Conservation (phyloP, 2,113 vertebrate species). For the Eulacestoma nigropectus region DNA sequence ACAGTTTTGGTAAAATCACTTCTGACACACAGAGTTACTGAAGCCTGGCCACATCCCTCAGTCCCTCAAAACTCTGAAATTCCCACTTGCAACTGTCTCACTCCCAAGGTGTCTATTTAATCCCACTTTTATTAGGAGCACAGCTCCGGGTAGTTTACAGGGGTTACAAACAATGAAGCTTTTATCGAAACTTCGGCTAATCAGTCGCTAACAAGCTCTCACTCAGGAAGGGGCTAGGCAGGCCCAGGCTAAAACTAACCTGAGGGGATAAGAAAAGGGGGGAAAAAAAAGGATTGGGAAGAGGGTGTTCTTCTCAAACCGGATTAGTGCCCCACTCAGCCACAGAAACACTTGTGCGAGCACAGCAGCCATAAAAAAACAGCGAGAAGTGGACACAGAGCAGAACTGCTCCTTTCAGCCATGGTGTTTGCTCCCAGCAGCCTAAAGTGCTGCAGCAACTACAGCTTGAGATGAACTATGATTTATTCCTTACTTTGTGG, state of each 20-base stretch:
- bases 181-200: slow-evolving; percentile 18
- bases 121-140: neutral
- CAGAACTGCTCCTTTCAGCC: neutral
- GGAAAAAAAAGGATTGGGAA: neutral
- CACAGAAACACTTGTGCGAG: neutral
- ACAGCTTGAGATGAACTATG: neutral
- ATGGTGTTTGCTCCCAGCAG: neutral
- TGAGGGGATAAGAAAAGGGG: neutral
- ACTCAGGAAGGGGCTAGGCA: neutral
- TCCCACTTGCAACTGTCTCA: neutral
- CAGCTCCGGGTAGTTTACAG: neutral
- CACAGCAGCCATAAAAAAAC: neutral
- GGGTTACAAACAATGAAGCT: slow-evolving; percentile 10
- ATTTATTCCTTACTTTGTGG: neutral
- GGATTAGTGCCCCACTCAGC: neutral
- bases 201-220: neutral
- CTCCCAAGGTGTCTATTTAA: slow-evolving; percentile 34
- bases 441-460: neutral
- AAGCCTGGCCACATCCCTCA: neutral
- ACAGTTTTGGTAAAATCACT: neutral
- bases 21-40: neutral
- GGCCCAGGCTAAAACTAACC: neutral
- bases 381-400: neutral
- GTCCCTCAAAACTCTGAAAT: neutral
- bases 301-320: neutral